These are phyloP conservation scores for Melanotaenia boesemani DNA, from an alignment of 2,797 vertebrate genomes.

Conservation along the genomic window DNA sequence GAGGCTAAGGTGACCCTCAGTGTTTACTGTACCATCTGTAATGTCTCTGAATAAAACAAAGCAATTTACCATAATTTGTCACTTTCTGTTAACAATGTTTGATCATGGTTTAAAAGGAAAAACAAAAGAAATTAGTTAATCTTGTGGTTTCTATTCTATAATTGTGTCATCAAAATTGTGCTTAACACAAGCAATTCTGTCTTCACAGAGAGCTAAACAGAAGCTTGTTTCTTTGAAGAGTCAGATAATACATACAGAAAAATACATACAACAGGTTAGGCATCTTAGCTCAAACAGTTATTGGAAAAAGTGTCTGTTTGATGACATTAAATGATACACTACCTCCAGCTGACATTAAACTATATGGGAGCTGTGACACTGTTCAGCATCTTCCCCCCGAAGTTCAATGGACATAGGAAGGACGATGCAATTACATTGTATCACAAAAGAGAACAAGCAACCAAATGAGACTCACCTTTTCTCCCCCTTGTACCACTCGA, in stretches of 20 bases:
- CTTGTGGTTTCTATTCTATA: no score
- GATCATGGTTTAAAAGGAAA: neutral
- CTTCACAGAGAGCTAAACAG: no score
- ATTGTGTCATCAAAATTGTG: no score
- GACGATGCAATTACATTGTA: neutral
- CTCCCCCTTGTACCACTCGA: constrained; percentile 98
- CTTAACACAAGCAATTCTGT: no score
- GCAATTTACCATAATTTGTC: neutral
- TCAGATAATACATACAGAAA: neutral
- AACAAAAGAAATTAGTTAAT: no score
- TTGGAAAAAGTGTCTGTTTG: neutral
- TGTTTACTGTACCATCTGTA: neutral
- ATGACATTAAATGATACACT: neutral
- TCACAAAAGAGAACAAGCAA: neutral
- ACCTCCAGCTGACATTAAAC: neutral
- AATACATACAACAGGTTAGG: neutral
- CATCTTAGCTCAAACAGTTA: neutral
- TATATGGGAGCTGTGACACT: neutral
- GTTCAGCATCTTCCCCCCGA: neutral
- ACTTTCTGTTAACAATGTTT: neutral
- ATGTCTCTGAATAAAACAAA: neutral
- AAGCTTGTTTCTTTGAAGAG: no score
- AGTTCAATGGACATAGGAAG: neutral
- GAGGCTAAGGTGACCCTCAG: neutral
- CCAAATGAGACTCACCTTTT: constrained; percentile 89